Conservation (phyloP, 1,140 invertebrate genomes). For the Marisa cornuarietis region DNA sequence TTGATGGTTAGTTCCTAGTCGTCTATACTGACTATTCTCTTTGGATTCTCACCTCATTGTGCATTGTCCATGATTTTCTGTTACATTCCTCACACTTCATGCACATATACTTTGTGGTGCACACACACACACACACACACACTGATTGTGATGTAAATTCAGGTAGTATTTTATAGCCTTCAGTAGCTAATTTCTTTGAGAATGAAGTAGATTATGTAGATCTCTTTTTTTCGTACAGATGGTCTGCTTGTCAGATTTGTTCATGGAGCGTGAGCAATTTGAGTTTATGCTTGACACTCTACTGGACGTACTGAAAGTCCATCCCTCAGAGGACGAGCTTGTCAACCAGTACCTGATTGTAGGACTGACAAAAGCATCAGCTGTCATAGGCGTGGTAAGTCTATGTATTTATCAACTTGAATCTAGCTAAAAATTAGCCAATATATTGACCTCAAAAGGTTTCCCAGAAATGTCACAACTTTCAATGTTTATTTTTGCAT, state of each 20-base stretch:
- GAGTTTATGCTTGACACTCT: conserved; percentile 79
- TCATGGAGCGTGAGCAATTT: conserved; percentile 76
- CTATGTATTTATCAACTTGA: neutral
- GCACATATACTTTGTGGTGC: no score
- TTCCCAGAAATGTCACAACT: no score
- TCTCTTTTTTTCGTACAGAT: conserved; percentile 52
- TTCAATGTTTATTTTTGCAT: no score
- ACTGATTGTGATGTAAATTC: neutral
- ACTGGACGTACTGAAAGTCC: conserved; percentile 73
- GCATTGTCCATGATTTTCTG: no score
- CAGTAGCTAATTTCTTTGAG: neutral
- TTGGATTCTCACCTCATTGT: no score
- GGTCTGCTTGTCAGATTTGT: conserved; percentile 76
- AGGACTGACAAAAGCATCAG: conserved; percentile 76
- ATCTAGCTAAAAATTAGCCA: neutral
- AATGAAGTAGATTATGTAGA: neutral
- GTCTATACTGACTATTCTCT: no score
- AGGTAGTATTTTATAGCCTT: no score
- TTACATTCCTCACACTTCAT: no score
- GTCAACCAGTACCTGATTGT: conserved; percentile 76
- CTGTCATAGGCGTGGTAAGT: conserved; percentile 70
- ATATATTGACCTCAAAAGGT: no score
- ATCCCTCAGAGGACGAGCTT: conserved; percentile 78
- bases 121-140: no score
- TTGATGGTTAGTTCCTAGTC: no score